Evolutionary conservation across 2,797 vertebrate species (phyloP), one percentile per base, ranked within the genome.

Genomic region (Lepus townsendii): DNA sequence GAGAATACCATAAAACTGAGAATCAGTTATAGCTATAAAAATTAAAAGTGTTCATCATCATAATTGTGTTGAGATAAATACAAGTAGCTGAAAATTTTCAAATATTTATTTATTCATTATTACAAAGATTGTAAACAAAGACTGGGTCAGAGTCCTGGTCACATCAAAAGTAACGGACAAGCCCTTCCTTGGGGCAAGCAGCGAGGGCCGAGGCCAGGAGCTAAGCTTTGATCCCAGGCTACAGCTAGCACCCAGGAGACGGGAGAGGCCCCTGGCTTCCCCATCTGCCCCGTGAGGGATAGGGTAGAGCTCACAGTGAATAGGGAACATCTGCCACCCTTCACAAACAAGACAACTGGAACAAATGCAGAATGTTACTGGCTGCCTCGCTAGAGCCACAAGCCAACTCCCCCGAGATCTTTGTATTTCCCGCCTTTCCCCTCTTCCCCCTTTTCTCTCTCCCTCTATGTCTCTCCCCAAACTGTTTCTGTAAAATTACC

Each of bases 401-500:
- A 60, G 47, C n/a, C 14, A 52, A 78, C 30, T 32, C 13, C 26
- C 57, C 27, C 6, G 63, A 88, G 62, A 88, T 20, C 9, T 38
- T 6, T 63, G 54, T 7, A 35, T 27, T 27, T 17, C 19, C 20
- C 26, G 32, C n/a, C 30, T 42, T 32, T 26, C 24, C n/a, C 73
- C 38, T 14, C 3, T 10, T n/a, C 17, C 13, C 54, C 35, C 9
- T n/a, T 78, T 24, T 60, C 7, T 47, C 35, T 20, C 9, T 12
- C 35, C 35, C 6, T 27, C 27, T 32, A 57, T 24, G 42, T 62
- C 17, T 27, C 5, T 35, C 30, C 11, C 1, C 26, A 71, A 90
- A 88, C 54, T 87, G 84, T 27, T 63, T 82, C 32, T 42, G 35
- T 93, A 69, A 88, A 91, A 87, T 84, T 76, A 87, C 16, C 30